These are phyloP conservation scores for Ruditapes philippinarum DNA, from an alignment of 1,140 invertebrate genomes.

Conservation along the genomic window DNA sequence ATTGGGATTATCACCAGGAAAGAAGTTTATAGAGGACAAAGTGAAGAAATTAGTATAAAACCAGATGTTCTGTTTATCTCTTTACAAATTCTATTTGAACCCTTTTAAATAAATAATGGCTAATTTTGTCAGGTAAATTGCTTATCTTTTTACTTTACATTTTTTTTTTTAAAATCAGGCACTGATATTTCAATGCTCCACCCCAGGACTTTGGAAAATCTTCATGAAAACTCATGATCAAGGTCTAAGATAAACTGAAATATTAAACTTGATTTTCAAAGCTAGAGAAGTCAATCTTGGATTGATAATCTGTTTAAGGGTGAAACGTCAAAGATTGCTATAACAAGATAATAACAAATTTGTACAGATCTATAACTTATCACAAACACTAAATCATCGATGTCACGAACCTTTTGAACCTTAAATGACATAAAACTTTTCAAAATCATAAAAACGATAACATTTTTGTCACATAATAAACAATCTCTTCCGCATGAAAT, in stretches of 20 bases:
- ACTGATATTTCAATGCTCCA: too few relatives aligned
- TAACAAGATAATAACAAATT: neutral
- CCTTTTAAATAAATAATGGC: neutral
- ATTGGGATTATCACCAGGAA: slow-evolving; percentile 22
- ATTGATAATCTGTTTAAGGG: too few relatives aligned
- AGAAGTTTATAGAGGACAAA: slow-evolving; percentile 32
- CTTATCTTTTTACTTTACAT: neutral
- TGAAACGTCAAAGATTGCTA: neutral
- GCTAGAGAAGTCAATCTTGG: too few relatives aligned
- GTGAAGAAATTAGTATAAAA: neutral
- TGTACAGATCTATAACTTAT: neutral
- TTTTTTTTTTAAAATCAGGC: too few relatives aligned
- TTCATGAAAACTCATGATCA: too few relatives aligned
- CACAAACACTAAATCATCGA: neutral
- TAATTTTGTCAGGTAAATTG: neutral
- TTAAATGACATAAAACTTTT: neutral
- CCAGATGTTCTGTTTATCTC: slow-evolving; percentile 12
- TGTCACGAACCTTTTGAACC: neutral
- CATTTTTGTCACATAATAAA: slow-evolving; percentile 12
- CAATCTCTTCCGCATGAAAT: neutral
- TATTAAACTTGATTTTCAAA: too few relatives aligned
- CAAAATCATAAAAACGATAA: neutral
- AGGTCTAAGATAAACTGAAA: too few relatives aligned
- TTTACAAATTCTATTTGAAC: neutral
- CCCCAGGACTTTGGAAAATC: too few relatives aligned